Conservation (phyloP, 2,113 vertebrate genomes). For the Neogobius melanostomus region DNA sequence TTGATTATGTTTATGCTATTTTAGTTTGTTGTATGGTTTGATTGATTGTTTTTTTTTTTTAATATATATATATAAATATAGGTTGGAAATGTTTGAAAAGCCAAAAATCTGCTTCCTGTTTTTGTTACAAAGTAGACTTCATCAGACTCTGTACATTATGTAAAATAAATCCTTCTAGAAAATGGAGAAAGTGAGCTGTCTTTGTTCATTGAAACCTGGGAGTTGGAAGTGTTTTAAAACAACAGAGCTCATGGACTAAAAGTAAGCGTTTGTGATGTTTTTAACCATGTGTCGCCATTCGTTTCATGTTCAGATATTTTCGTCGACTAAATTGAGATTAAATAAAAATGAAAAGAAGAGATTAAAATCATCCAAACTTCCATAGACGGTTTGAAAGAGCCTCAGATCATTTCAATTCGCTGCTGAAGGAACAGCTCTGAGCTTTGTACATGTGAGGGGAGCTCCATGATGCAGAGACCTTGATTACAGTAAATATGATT, state of each 20-base stretch:
- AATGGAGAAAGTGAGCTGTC: conserved; percentile 28
- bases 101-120: conserved; percentile 62
- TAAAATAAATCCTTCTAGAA: conserved; percentile 77
- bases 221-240: neutral
- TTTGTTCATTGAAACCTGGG: neutral
- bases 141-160: conserved; percentile 71
- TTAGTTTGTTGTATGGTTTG: neutral
- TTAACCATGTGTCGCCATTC: too few relatives aligned
- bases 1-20: neutral
- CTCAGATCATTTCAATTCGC: too few relatives aligned
- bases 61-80: conserved; percentile 32
- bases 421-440: too few relatives aligned
- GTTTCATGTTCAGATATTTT: too few relatives aligned
- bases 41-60: neutral
- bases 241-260: neutral
- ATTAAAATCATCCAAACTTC: too few relatives aligned
- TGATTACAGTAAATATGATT: too few relatives aligned
- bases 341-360: too few relatives aligned
- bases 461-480: too few relatives aligned
- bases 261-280: too few relatives aligned
- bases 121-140: conserved; percentile 65
- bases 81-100: conserved; percentile 58
- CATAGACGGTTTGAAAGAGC: too few relatives aligned
- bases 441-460: too few relatives aligned
- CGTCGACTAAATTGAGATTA: too few relatives aligned